Conservation (phyloP, 2,113 vertebrate species). For the Probosciger aterrimus region DNA sequence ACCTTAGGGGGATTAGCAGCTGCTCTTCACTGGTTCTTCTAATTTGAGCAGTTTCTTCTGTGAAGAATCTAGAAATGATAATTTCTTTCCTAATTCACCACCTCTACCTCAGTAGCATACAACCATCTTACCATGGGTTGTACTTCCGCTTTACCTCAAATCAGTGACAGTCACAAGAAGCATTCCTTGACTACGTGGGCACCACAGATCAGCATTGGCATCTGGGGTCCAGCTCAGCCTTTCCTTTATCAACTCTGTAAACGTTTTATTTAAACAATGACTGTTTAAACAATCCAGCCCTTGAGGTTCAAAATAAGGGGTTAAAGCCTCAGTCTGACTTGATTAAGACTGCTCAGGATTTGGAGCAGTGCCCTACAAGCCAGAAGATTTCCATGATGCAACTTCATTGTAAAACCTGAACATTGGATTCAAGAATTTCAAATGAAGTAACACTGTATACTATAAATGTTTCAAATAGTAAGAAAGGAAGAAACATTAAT, state of each 20-base stretch:
- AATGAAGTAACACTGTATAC: background rate
- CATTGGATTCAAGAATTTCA: background rate
- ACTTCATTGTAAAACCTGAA: background rate
- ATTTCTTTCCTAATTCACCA: background rate
- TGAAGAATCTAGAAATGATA: background rate
- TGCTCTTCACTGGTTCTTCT: background rate
- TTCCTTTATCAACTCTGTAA: background rate
- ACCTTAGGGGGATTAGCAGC: background rate
- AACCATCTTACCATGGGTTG: background rate
- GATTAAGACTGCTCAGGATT: background rate
- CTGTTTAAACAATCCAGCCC: background rate
- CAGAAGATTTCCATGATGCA: background rate
- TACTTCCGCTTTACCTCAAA: background rate
- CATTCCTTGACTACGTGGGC: background rate
- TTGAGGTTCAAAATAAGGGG: background rate
- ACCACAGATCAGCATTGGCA: background rate
- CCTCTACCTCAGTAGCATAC: background rate
- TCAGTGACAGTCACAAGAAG: background rate
- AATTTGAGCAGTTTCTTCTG: background rate
- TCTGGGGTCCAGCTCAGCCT: background rate
- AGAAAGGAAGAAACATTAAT: background rate
- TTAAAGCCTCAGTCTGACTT: background rate
- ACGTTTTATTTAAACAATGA: background rate
- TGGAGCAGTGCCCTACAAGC: background rate
- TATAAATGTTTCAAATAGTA: background rate